Evolutionary conservation across 1,140 invertebrate species (phyloP).

Genomic region (Meloidogyne chitwoodi): DNA sequence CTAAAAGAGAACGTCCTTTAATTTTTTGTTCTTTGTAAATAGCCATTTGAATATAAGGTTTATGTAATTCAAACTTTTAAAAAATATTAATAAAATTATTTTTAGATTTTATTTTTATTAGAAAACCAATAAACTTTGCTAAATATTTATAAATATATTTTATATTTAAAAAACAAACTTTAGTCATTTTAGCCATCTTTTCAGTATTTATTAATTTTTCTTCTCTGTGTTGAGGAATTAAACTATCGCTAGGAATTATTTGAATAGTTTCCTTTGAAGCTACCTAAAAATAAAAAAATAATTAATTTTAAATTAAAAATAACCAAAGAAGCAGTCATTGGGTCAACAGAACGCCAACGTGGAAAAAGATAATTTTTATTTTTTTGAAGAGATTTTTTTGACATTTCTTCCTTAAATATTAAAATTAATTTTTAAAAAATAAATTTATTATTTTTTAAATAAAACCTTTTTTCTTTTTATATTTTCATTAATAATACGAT

Average conservation of each 20-base stretch:
- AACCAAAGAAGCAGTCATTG: slow-evolving; percentile 15
- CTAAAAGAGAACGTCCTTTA: not conserved
- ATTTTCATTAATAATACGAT: not conserved
- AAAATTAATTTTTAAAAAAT: not conserved
- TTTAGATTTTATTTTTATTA: too few species aligned
- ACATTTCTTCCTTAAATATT: not conserved
- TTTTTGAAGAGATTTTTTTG: not conserved
- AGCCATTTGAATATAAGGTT: slow-evolving; percentile 3
- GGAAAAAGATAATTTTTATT: slow-evolving; percentile 5
- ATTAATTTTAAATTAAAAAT: not conserved
- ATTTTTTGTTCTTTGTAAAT: slow-evolving; percentile 10
- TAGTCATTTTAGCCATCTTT: not conserved
- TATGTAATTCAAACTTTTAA: slow-evolving; percentile 8
- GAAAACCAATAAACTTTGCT: too few species aligned
- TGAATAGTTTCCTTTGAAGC: not conserved
- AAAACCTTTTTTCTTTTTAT: not conserved
- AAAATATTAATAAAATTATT: too few species aligned
- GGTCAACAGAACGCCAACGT: slow-evolving; percentile 11
- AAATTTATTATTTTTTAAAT: too few species aligned
- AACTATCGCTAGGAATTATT: slow-evolving; percentile 13
- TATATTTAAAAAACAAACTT: too few species aligned
- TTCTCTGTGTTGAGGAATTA: slow-evolving; percentile 1
- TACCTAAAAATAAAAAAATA: not conserved
- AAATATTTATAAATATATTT: too few species aligned
- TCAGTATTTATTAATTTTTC: not conserved